These are phyloP conservation scores for Sebastes diaconus DNA, from an alignment of 2,797 vertebrate genomes.

Conservation along the genomic window DNA sequence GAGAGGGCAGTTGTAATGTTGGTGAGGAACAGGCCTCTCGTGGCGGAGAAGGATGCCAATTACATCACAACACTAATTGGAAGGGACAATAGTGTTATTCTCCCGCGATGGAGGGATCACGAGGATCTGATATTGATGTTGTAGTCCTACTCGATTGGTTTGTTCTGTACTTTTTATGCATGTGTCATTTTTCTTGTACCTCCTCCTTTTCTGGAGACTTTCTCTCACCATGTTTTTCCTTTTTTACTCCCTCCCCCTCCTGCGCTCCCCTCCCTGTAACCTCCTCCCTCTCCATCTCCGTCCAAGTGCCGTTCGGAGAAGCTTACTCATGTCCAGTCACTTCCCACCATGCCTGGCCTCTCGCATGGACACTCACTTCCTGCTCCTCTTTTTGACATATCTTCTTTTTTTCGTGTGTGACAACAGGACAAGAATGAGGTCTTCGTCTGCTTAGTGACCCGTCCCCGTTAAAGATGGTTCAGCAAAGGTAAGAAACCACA, in stretches of 20 bases:
- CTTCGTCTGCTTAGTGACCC: constrained; percentile 9
- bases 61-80: constrained; percentile 41
- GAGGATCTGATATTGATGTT: background rate
- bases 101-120: background rate
- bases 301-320: constrained; percentile 62
- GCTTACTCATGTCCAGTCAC: constrained; percentile 77
- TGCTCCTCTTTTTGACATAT: constrained; percentile 20
- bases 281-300: constrained; percentile 61
- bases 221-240: constrained; percentile 15
- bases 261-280: constrained; percentile 18
- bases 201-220: constrained; percentile 32
- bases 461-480: constrained; percentile 58
- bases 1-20: background rate
- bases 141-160: background rate
- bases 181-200: background rate
- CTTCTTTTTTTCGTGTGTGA: background rate
- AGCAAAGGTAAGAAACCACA: constrained; percentile 62
- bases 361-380: constrained; percentile 43
- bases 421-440: constrained; percentile 58
- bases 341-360: constrained; percentile 69
- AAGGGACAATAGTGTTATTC: constrained; percentile 34
- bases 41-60: background rate
- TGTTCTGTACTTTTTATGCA: background rate
- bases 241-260: constrained; percentile 28
- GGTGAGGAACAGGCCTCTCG: constrained; percentile 1